Evolutionary conservation across 2,888 invertebrate species (phyloP), one percentile per base, ranked within the genome.

Genomic region (Dendrolimus houi): DNA sequence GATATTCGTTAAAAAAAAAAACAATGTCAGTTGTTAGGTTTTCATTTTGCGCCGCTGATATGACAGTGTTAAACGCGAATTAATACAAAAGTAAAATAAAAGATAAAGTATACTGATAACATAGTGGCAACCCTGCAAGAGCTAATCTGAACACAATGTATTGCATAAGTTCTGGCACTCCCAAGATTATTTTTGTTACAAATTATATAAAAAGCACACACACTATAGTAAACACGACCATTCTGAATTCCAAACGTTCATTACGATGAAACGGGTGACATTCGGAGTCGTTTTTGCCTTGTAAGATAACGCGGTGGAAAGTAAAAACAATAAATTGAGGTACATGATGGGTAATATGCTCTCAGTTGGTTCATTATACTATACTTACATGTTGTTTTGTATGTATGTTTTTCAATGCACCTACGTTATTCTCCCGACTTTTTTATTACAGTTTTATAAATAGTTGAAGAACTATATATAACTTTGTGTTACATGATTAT

Each of bases 391-490:
- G 29, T 29, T 29, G 29, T 29, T 29, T 29, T 29, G 47, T 47
- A 47, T 10, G 7, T 55, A 40, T 55, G 13, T 52, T 52, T 55
- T 55, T 55, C 47, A n/a, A 47, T 40, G 40, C 55, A 40, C 55
- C 55, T 55, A 55, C 55, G 40, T 52, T 47, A 17, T 52, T 55
- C 52, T 52, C 13, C 47, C 40, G 52, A 40, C 55, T 52, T 52
- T 55, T 52, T 52, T 17, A 8, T 8, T 8, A 3, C 47, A 10
- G 47, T 47, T 47, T 29, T 47, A 47, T 47, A 47, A 47, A 47
- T 47, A 47, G 47, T 47, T 47, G 47, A 47, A 47, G 3, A 9
- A 2, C 47, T 47, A 47, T 47, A 47, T 47, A 10, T 47, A 47
- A 10, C 47, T 12, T 47, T 12, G 12, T 47, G 47, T 12, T 47